phyloP scores from a whole-genome alignment of 2,888 invertebrate species.

The Schrankia costaestrigalis region DNA sequence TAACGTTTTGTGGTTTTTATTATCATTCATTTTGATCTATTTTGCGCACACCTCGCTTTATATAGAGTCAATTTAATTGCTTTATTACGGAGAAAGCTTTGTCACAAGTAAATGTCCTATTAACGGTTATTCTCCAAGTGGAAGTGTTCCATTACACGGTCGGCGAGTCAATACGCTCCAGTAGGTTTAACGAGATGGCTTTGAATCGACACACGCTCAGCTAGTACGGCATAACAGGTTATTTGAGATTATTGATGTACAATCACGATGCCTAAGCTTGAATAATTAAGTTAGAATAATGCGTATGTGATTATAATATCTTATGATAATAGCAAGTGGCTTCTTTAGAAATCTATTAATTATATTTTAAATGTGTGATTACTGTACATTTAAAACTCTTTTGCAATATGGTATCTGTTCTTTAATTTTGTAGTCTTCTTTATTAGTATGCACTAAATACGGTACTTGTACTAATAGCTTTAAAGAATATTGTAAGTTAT shows the following conservation, averaged over 20 bases:
- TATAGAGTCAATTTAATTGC: slow-evolving; percentile 48
- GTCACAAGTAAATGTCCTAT: slow-evolving; percentile 61
- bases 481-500: slow-evolving; percentile 33
- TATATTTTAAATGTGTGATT: no score
- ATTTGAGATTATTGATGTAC: slow-evolving; percentile 41
- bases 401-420: no score
- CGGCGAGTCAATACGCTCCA: slow-evolving; percentile 61
- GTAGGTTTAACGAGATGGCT: slow-evolving; percentile 65
- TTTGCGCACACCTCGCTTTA: slow-evolving; percentile 20
- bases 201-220: slow-evolving; percentile 47
- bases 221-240: slow-evolving; percentile 42
- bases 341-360: no score
- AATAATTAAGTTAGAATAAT: no score
- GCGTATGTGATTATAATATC: no score
- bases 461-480: slow-evolving; percentile 7
- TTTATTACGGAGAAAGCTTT: slow-evolving; percentile 62
- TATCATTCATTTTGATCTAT: slow-evolving; percentile 19
- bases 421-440: no score
- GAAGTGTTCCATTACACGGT: slow-evolving; percentile 77
- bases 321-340: no score
- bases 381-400: no score
- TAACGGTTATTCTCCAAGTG: slow-evolving; percentile 72
- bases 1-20: slow-evolving; percentile 36
- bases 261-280: no score
- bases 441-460: no score